Conservation (phyloP, 2,888 invertebrate species). For the Matsumyia berberina region DNA sequence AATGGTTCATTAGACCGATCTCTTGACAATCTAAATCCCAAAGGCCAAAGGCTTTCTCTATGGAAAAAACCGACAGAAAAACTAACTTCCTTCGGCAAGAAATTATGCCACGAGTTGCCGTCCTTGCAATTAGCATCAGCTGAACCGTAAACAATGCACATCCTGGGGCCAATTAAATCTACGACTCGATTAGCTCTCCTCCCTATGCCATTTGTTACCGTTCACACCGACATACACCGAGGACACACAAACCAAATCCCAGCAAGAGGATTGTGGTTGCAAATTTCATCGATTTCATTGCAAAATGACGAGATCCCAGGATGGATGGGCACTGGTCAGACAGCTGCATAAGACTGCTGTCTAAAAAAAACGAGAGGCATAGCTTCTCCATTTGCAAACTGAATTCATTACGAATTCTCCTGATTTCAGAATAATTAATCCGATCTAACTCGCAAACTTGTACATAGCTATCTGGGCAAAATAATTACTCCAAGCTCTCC, state of each 20-base stretch:
- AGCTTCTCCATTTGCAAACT: conserved; percentile 12
- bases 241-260: not conserved
- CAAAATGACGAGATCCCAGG: not conserved
- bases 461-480: conserved; percentile 24
- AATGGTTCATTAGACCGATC: no score
- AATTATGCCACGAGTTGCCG: conserved; percentile 9
- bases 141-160: conserved; percentile 47
- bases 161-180: conserved; percentile 53
- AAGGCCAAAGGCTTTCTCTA: no score
- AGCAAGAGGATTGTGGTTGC: conserved; percentile 41
- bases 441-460: not conserved
- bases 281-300: conserved; percentile 50
- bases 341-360: conserved; percentile 8
- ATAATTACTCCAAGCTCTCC: conserved; percentile 26
- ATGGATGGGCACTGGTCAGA: not conserved
- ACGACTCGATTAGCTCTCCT: conserved; percentile 43
- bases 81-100: not conserved
- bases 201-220: conserved; percentile 39
- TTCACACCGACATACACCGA: conserved; percentile 20
- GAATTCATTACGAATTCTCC: conserved; percentile 27
- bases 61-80: conserved; percentile 16
- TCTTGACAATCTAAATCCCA: no score
- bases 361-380: not conserved
- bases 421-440: conserved; percentile 50
- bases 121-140: conserved; percentile 34